Base-by-base conservation (phyloP, 2,113 vertebrate species). In the Lepus americanus region DNA sequence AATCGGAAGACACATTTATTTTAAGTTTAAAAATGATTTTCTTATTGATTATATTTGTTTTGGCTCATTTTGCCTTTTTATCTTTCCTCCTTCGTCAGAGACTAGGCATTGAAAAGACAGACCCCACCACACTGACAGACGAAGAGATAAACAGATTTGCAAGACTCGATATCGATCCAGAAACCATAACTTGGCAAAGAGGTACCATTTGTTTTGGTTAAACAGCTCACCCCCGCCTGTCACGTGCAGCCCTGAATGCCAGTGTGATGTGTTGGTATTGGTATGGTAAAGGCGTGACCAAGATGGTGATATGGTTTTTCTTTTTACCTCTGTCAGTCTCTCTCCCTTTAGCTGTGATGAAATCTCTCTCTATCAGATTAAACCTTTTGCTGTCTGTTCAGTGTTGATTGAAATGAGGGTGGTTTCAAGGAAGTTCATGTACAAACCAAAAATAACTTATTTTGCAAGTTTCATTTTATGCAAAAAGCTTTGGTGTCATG, bases 111-210 rank as follows among this genome's bases (percentile, higher is more conserved):
- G 98, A 99, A 81, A 99, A 99, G 98, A 99, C 97, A 0, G 99
- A 99, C 95, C 99, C 99, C n/a, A 69, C 72, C 0, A 88, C 98
- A 29, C 98, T 99, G 97, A 99, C 99, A 3, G 99, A 99, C 12
- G 99, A 99, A 51, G 99, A 99, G 97, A 96, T 99, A 73, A 98
- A 98, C 27, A 98, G 97, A 95, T 99, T 99, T 90, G 98, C 98
- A 97, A 99, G 99, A 95, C 31, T 99, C 97, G 99, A 99, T 97
- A 99, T 99, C 20, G 99, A 99, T 77, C 99, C 99, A 2, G 98
- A 98, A 94, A 98, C 99, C 9, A 98, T 99, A 96, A 99, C 99
- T 0, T 99, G 99, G 99, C 99, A 99, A 90, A 99, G 99, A 99
- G 99, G 99, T 99, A 99, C 39, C 20, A 1, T 39, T 86, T 14